These are phyloP conservation scores for Pseudanteris insignis DNA, from an alignment of 2,888 invertebrate species.

Conservation along the genomic window DNA sequence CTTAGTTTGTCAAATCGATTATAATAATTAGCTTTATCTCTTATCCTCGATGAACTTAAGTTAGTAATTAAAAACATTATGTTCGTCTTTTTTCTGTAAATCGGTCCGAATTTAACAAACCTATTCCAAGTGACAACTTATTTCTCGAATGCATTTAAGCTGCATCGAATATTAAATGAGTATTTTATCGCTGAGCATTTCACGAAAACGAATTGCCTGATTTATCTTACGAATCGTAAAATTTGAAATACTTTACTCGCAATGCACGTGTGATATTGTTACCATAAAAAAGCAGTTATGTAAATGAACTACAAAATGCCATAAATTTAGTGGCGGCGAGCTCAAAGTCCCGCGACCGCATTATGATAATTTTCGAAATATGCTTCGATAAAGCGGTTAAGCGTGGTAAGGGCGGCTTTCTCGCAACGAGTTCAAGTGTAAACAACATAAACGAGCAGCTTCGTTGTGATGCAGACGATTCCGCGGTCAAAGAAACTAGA, in stretches of 20 bases:
- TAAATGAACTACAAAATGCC: slow-evolving; percentile 17
- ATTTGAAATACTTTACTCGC: not conserved
- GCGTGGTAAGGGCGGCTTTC: slow-evolving; percentile 10
- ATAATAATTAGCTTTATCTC: no score
- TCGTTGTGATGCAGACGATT: slow-evolving; percentile 49
- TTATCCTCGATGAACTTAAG: no score
- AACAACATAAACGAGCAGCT: slow-evolving; percentile 25
- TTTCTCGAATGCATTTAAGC: no score
- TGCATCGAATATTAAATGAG: no score
- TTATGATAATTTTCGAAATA: slow-evolving; percentile 40
- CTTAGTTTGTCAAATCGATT: slow-evolving; percentile 32
- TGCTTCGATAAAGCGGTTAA: slow-evolving; percentile 38
- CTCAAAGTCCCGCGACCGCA: slow-evolving; percentile 26
- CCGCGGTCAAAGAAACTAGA: slow-evolving; percentile 38
- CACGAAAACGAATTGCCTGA: not conserved
- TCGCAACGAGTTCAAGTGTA: slow-evolving; percentile 23
- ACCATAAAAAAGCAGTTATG: slow-evolving; percentile 23
- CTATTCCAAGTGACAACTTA: no score
- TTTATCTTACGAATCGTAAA: slow-evolving; percentile 7
- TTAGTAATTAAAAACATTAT: no score
- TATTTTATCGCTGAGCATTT: no score
- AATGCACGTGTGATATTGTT: slow-evolving; percentile 6
- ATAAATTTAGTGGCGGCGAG: slow-evolving; percentile 13
- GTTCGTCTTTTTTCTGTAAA: no score
- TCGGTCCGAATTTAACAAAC: no score